These are phyloP conservation scores for Emys orbicularis DNA, from an alignment of 2,797 vertebrate genomes.

Conservation along the genomic window DNA sequence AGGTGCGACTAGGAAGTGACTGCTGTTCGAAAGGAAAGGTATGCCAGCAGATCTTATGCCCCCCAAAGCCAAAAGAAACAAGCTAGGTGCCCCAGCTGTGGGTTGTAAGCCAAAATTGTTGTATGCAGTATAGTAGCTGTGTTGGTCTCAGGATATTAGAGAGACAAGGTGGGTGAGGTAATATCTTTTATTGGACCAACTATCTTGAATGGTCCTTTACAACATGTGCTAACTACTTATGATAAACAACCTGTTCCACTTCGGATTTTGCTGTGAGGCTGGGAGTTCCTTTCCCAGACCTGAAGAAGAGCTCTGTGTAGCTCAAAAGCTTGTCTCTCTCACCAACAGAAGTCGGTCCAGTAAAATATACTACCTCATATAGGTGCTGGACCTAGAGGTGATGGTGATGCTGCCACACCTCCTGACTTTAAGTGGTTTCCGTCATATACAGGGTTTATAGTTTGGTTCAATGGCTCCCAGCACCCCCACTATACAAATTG, in stretches of 20 bases:
- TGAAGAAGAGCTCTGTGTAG: not conserved
- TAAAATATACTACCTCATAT: not conserved
- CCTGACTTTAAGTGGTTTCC: no score
- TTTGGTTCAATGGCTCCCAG: no score
- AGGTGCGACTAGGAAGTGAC: accelerated
- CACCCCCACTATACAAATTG: no score
- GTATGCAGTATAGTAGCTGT: not conserved
- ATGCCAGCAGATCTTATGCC: accelerated
- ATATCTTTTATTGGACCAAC: not conserved
- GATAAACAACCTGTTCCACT: not conserved
- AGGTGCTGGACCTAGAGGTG: not conserved
- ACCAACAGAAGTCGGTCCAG: not conserved
- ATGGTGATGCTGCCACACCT: no score
- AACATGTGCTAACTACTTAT: not conserved
- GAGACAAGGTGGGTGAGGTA: not conserved
- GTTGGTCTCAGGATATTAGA: not conserved
- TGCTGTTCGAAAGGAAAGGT: not conserved
- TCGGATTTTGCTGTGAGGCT: not conserved
- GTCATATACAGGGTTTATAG: no score
- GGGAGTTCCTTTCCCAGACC: not conserved
- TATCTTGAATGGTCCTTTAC: not conserved
- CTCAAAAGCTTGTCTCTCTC: not conserved
- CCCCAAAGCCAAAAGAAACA: not conserved
- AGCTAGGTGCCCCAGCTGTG: accelerated
- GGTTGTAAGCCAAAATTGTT: not conserved